Base-by-base conservation (phyloP, 2,797 vertebrate species). In the Podargus strigoides region DNA sequence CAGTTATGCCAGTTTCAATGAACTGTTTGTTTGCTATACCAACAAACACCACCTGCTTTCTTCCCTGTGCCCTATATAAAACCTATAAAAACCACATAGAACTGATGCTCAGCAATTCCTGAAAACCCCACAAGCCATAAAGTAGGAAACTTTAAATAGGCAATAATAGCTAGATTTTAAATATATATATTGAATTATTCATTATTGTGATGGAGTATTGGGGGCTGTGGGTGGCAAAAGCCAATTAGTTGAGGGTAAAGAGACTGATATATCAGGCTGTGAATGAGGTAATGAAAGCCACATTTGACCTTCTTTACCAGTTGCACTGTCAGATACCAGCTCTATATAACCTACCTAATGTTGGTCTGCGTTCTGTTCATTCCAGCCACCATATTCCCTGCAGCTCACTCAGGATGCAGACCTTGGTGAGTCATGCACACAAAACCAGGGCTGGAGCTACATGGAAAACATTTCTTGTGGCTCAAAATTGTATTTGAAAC, bases 111-210 rank as follows among this genome's bases (percentile, higher is more conserved):
- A 74, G 17, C 11, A 41, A 21, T 28, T 73, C 63, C 69, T 81
- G 34, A 84, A 90, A 96, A 56, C 5, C 37, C 18, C 63, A 49
- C 37, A 84, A 88, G 49, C 53, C 44, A 44, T 70, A 36, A 84
- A 76, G 11, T 19, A 59, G 36, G 64, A 89, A 85, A 60, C 5
- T 70, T 90, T 59, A 85, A 86, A 78, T 41, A 74, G 52, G 36
- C 34, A 86, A 9, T 67, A 86, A 79, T 77, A 69, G 12, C 52
- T 79, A 27, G 52, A 76, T 41, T 53, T 85, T 63, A 32, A 89
- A 93, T 91, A 72, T 84, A 81, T 47, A 75, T 60, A 47, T 55
- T 85, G 80, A 90, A 83, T 91, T 86, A 81, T 85, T 91, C 83
- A 67, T 79, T 84, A 49, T n/a, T 49, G 53, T 47, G 62, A 56